Base-by-base conservation (phyloP, 2,113 vertebrate species). In the Gopherus flavomarginatus region DNA sequence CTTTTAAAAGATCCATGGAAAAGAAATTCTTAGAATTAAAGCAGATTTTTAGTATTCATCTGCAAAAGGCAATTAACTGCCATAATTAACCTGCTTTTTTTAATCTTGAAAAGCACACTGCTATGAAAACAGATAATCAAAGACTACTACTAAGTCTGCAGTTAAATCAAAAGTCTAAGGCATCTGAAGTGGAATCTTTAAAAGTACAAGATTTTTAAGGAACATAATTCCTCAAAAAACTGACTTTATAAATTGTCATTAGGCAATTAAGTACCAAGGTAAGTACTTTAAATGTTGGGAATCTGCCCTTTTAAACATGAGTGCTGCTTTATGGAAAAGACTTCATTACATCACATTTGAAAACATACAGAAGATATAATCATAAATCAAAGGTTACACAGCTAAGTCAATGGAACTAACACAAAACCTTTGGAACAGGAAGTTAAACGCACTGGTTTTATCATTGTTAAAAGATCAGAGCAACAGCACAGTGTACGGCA, bases 341-440 rank as follows among this genome's bases (percentile, higher is more conserved):
- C 12, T 21, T 69, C 19, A 47, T 35, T 81, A 94, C 65, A 49
- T 57, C 84, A 72, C 38, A 50, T 83, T 77, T 0, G 80, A 3
- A 83, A 27, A 35, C 0, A 21, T 3, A 86, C 35, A 80, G 13
- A 50, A 5, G 26, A 90, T 38, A 69, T 0, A 8, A 69, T 19
- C 47, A 91, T 27, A 97, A 94, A 93, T 83, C 50, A 87, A 59
- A 89, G 95, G 80, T 52, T 82, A 72, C 38, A n/a, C 1, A 1
- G 26, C 26, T 62, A 42, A 90, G 89, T 83, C 91, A 91, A 80
- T 94, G 86, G 91, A 94, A 83, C 49, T 6, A 92, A 81, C 88
- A 93, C 78, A 94, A 90, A 97, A 94, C 87, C 94, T 92, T 93
- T 93, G 95, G 95, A 97, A 95, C 88, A 94, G 95, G 96, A 97